Conservation (phyloP, 2,888 invertebrate species). For the Gymnoscelis rufifasciata region DNA sequence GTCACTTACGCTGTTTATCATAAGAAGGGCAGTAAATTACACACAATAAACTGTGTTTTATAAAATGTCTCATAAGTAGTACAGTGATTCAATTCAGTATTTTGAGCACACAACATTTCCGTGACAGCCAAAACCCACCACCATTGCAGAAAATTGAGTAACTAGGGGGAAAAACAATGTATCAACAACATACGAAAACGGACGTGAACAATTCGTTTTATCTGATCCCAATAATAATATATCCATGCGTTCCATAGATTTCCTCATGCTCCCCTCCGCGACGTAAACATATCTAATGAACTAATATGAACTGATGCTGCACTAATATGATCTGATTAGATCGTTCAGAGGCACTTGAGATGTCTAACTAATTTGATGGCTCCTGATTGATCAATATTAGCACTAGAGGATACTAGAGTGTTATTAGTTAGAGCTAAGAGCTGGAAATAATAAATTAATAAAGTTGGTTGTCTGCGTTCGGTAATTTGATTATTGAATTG, state of each 20-base stretch:
- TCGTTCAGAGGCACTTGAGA: neutral
- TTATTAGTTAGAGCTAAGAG: too few relatives aligned
- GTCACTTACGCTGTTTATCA: too few relatives aligned
- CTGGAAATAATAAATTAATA: too few relatives aligned
- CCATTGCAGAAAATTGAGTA: too few relatives aligned
- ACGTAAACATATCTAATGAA: slow-evolving; percentile 14
- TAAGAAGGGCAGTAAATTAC: too few relatives aligned
- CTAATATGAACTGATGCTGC: slow-evolving; percentile 13
- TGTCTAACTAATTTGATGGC: neutral
- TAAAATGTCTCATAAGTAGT: too few relatives aligned
- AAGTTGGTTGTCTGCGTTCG: too few relatives aligned
- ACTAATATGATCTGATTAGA: slow-evolving; percentile 8
- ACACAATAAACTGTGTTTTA: too few relatives aligned
- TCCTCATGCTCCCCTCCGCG: neutral
- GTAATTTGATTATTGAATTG: too few relatives aligned
- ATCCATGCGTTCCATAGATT: neutral
- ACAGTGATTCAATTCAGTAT: too few relatives aligned
- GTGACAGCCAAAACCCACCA: too few relatives aligned
- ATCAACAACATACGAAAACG: neutral
- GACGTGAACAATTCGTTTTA: neutral
- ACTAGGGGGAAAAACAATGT: neutral
- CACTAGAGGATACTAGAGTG: neutral
- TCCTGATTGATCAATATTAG: neutral
- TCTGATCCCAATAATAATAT: slow-evolving; percentile 1
- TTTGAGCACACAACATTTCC: too few relatives aligned